phyloP scores from a whole-genome alignment of 2,797 vertebrate genomes.

The Heteromormyrus szaboi region DNA sequence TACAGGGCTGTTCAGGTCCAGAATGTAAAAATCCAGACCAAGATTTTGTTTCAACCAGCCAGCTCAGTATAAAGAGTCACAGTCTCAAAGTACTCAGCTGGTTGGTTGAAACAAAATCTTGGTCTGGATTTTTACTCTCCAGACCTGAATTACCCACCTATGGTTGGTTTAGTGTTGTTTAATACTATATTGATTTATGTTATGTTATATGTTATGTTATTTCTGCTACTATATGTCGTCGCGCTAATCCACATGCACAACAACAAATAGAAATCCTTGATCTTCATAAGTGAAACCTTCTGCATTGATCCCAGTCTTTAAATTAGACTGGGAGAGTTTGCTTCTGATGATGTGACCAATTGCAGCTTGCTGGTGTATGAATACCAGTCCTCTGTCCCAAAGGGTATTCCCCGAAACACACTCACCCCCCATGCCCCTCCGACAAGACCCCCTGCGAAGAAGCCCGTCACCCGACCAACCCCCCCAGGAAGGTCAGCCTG shows the following conservation, averaged over 20 bases:
- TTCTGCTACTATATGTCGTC: not conserved
- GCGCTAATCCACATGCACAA: not conserved
- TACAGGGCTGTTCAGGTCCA: not conserved
- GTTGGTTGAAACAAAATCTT: not conserved
- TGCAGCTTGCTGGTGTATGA: not conserved
- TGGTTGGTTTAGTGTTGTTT: not conserved
- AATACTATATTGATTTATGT: not conserved
- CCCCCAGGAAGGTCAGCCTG: conserved; percentile 50
- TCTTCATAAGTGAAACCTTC: not conserved
- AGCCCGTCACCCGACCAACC: conserved; percentile 39
- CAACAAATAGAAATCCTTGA: not conserved
- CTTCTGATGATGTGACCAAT: not conserved
- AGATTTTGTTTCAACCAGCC: not conserved
- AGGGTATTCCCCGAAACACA: conserved; percentile 48
- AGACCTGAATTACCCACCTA: not conserved
- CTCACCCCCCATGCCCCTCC: conserved; percentile 32
- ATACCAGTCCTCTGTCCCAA: conserved; percentile 13
- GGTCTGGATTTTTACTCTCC: not conserved
- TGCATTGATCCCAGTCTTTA: not conserved
- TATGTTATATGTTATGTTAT: not conserved
- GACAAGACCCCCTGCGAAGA: conserved; percentile 39
- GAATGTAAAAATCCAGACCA: not conserved
- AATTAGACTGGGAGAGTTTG: not conserved
- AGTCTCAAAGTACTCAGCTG: not conserved
- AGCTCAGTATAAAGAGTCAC: not conserved